A percentile compares a stretch with the other conserved stretches of the same genome.
These are phyloP conservation scores for Saguinus imperator DNA, from an alignment of 2,113 vertebrate genomes.

Conservation along the genomic window DNA sequence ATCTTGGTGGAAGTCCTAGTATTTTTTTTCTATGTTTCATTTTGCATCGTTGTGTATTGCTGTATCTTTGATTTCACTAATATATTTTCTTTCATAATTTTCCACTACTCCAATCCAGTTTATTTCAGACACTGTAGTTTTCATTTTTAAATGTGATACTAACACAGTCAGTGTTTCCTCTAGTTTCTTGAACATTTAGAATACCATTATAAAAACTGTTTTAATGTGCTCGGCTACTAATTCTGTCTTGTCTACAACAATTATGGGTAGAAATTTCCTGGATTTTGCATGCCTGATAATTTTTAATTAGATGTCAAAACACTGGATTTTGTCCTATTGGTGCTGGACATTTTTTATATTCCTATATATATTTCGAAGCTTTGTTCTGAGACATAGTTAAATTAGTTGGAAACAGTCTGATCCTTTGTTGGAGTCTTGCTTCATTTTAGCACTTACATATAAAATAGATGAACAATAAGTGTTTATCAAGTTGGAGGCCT, in stretches of 20 bases:
- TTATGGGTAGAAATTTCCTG: neutral
- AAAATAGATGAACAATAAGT: neutral
- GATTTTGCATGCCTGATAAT: neutral
- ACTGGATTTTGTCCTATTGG: neutral
- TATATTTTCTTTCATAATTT: neutral
- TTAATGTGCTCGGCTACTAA: neutral
- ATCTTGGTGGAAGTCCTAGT: too few species aligned
- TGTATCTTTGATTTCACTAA: neutral
- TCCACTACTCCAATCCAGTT: neutral
- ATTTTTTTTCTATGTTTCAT: neutral
- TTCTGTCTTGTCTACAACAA: neutral
- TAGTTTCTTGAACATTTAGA: slow-evolving; percentile 9
- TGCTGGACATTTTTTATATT: neutral
- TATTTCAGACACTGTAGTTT: neutral
- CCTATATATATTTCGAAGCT: neutral
- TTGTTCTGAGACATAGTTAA: slow-evolving; percentile 13
- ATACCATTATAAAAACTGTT: neutral
- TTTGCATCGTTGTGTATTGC: neutral
- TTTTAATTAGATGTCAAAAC: neutral
- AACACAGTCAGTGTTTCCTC: neutral
- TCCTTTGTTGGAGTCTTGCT: neutral
- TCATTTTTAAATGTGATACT: neutral
- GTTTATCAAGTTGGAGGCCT: neutral
- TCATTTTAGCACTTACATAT: neutral
- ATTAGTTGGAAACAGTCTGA: neutral